Base-by-base conservation (phyloP, 2,113 vertebrate species). In the Albula goreensis region DNA sequence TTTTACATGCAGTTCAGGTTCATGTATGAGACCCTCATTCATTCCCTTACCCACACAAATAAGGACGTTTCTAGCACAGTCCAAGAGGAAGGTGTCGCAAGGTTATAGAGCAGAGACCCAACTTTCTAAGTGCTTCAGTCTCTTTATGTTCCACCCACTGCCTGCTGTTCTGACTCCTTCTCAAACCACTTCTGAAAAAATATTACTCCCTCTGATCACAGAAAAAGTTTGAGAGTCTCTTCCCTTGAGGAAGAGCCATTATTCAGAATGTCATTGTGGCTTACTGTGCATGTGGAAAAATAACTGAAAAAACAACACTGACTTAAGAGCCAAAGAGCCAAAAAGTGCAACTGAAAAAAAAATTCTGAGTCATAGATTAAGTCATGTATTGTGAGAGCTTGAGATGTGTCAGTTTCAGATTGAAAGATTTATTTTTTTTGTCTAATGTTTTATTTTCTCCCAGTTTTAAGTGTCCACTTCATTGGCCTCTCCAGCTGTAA, bases 341-440 rank as follows among this genome's bases (percentile, higher is more conserved):
- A 74, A 56, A 31, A 74, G 70, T 74, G 22, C 70, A 74, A 25
- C 8, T 74, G 5, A 74, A 31, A 19, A 31, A 74, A 31, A 31
- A n/a, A 25, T 31, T 50, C n/a, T 81, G 80, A 81, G 19, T 81
- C 80, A 81, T 81, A 52, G 78, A 50, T 50, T 22, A 81, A 52
- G 17, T 22, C 25, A 5, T 17, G 19, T 19, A 31, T 74, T 4
- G 2, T 31, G n/a, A 25, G 22, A n/a, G 22, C 70, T n/a, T 2
- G 31, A 41, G 31, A 41, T 31, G 25, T 74, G 70, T 74, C 70
- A 74, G 22, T 74, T 19, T 22, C 70, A 74, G 70, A 74, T 22
- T 70, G 22, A 17, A 60, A 60, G 9, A 15, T 13, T 60, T 15
- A 15, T 60, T 60, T 60, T 13, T 13, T 15, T 60, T 60, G 3